Percentiles rank a stretch among this genome's conserved stretches.
phyloP scores from a whole-genome alignment of 2,888 invertebrate genomes.

The Craniophora ligustri region DNA sequence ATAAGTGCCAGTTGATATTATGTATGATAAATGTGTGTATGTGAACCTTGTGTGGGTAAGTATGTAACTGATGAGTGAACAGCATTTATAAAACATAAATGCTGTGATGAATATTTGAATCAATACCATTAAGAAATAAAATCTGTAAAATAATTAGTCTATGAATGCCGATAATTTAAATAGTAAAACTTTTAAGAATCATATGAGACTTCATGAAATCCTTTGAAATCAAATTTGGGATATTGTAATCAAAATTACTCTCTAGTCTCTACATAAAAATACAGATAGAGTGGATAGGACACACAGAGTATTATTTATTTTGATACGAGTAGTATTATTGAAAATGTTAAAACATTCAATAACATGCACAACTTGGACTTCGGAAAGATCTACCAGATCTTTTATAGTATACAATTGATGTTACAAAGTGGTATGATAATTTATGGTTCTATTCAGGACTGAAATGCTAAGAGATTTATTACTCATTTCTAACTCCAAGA shows the following conservation, averaged over 20 bases:
- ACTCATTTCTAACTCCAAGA: constrained; percentile 1
- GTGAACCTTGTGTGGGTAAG: constrained; percentile 15
- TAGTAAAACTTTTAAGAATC: background rate
- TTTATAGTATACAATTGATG: constrained; percentile 8
- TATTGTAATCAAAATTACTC: background rate
- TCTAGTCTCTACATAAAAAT: constrained; percentile 12
- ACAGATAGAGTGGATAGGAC: constrained; percentile 21
- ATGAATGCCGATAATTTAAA: background rate
- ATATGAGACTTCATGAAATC: background rate
- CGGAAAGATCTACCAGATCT: constrained; percentile 7
- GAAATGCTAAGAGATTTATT: constrained; percentile 7
- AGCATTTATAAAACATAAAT: constrained; percentile 2
- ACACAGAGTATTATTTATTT: constrained; percentile 15
- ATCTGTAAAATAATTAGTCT: background rate
- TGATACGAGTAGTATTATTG: constrained; percentile 20
- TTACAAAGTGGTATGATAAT: constrained; percentile 14
- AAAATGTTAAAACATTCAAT: constrained; percentile 42
- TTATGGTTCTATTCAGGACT: constrained; percentile 11
- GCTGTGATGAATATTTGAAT: background rate
- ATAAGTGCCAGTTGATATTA: constrained; percentile 7
- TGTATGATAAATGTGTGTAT: constrained; percentile 17
- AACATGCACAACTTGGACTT: constrained; percentile 48
- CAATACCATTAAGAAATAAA: background rate
- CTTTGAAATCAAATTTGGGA: background rate
- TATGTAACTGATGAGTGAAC: constrained; percentile 21